Evolutionary conservation across 2,113 vertebrate species (phyloP).

Genomic region (Calypte anna): DNA sequence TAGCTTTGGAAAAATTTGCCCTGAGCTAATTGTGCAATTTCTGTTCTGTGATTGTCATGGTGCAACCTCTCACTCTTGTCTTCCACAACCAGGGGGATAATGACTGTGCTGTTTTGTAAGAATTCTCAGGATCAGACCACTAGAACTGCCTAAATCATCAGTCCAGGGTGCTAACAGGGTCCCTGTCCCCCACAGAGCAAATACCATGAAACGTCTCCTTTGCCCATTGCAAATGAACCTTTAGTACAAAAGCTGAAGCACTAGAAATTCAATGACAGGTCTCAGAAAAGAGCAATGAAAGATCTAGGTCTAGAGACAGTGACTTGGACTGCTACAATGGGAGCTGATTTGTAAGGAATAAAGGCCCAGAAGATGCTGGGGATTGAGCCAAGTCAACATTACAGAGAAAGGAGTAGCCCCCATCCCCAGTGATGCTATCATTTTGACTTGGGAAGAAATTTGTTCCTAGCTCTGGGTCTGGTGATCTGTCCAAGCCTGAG

Average conservation of each 20-base stretch:
- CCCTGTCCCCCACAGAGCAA: background rate
- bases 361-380: background rate
- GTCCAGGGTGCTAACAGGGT: background rate
- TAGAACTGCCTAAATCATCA: background rate
- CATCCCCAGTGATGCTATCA: background rate
- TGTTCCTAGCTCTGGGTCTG: background rate
- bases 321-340: background rate
- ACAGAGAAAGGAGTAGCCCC: background rate
- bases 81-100: background rate
- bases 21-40: background rate
- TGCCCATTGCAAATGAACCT: background rate
- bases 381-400: background rate
- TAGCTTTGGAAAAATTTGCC: background rate
- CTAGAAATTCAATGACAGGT: background rate
- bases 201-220: background rate
- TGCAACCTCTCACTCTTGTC: background rate
- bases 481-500: background rate
- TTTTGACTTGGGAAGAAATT: background rate
- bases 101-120: background rate
- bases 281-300: background rate
- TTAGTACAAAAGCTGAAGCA: background rate
- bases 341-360: background rate
- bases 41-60: background rate
- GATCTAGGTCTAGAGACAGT: background rate
- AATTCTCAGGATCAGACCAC: background rate